Percentiles rank a stretch among this genome's conserved stretches.
Conservation (phyloP, 2,113 vertebrate species). For the Eubucco bourcierii region DNA sequence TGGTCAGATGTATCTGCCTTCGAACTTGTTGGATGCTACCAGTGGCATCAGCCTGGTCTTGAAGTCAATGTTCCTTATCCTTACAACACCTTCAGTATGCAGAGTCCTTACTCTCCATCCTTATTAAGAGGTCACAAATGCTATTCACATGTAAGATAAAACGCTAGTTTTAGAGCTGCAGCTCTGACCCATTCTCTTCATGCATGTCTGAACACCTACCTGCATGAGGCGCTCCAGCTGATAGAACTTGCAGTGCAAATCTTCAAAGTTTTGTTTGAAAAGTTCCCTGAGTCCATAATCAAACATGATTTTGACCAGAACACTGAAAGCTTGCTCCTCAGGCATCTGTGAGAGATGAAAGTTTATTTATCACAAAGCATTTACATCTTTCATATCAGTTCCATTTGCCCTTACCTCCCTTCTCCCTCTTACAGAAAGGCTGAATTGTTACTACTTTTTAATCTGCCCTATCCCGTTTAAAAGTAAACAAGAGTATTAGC, state of each 20-base stretch:
- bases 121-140: neutral
- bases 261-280: constrained; percentile 99
- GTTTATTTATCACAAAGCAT: neutral
- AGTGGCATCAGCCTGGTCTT: neutral
- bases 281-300: constrained; percentile 99
- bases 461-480: neutral
- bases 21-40: neutral
- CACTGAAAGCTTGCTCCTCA: constrained; percentile 98
- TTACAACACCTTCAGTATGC: neutral
- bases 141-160: accelerated
- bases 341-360: constrained; percentile 86
- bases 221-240: constrained; percentile 98
- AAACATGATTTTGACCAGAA: constrained; percentile 99
- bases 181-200: accelerated
- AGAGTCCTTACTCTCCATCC: neutral
- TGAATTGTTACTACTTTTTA: neutral
- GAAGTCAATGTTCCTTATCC: accelerated
- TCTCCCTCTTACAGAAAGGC: neutral
- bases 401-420: neutral
- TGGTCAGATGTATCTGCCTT: neutral
- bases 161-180: neutral
- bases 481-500: neutral
- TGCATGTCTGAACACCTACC: constrained; percentile 64
- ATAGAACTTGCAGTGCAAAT: constrained; percentile 99
- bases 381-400: neutral